A percentile compares a stretch with the other conserved stretches of the same genome.
These are phyloP conservation scores for Hypomecis punctinalis DNA, from an alignment of 2,888 invertebrate species.

Conservation along the genomic window DNA sequence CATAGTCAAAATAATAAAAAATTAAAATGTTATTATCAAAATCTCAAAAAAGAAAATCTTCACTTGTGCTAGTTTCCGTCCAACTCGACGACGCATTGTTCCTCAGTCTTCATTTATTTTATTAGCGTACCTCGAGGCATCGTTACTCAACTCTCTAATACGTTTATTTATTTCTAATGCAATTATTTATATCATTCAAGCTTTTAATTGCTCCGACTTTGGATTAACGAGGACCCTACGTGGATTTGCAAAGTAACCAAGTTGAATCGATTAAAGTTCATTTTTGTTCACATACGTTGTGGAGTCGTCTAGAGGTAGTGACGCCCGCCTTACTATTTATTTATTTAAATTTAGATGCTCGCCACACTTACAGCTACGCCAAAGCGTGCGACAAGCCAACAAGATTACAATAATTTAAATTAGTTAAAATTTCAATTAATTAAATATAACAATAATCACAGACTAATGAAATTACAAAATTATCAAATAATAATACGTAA, in stretches of 20 bases:
- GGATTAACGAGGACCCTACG: constrained; percentile 63
- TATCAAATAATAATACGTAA: no score
- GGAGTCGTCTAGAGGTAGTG: no score
- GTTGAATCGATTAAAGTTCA: neutral
- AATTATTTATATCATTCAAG: constrained; percentile 63
- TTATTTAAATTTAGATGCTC: no score
- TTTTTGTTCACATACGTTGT: neutral
- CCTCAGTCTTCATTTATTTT: constrained; percentile 71
- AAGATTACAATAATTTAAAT: no score
- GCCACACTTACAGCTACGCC: no score
- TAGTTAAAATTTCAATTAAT: no score
- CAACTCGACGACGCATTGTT: constrained; percentile 7
- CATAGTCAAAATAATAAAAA: neutral
- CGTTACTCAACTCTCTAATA: constrained; percentile 75
- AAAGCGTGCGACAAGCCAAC: no score
- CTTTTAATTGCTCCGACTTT: constrained; percentile 72
- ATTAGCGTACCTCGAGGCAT: constrained; percentile 75
- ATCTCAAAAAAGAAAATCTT: neutral
- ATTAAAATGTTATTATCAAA: constrained; percentile 2
- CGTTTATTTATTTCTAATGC: constrained; percentile 59
- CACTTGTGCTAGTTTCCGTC: constrained; percentile 6
- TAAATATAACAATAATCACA: no score
- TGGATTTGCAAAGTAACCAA: constrained; percentile 39
- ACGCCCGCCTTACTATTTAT: no score
- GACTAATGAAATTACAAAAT: no score